Percentiles rank a stretch among this genome's conserved stretches.
These are phyloP conservation scores for Dendroctonus ponderosae DNA, from an alignment of 1,140 invertebrate species.

Conservation along the genomic window DNA sequence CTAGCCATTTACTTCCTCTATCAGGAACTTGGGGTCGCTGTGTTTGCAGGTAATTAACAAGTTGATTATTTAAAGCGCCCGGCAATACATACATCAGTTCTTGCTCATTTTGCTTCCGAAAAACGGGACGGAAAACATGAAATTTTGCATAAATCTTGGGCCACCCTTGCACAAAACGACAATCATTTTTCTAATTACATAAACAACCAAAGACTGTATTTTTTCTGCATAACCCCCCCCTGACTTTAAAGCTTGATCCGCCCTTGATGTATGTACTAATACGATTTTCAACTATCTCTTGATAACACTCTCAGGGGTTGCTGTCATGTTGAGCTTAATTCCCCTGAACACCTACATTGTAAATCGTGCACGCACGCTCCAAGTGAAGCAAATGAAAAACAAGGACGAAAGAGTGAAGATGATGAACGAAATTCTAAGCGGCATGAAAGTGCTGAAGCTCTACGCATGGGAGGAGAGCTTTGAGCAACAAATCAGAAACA, in stretches of 20 bases:
- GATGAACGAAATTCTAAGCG: conserved; percentile 54
- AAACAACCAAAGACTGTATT: no score
- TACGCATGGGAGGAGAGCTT: conserved; percentile 64
- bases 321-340: conserved; percentile 88
- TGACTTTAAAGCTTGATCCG: no score
- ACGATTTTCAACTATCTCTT: neutral
- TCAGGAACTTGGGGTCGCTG: conserved; percentile 78
- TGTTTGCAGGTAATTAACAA: conserved; percentile 65
- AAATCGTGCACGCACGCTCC: conserved; percentile 74
- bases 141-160: no score
- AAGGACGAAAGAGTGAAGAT: conserved; percentile 90
- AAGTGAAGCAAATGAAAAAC: conserved; percentile 86
- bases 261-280: no score
- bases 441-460: conserved; percentile 35
- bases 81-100: neutral
- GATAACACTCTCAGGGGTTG: conserved; percentile 56
- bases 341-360: conserved; percentile 87
- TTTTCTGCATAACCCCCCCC: no score
- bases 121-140: no score
- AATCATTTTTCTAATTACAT: no score
- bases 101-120: no score
- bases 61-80: neutral
- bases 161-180: no score
- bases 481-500: conserved; percentile 77
- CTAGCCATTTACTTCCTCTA: conserved; percentile 87